Evolutionary conservation across 2,888 invertebrate species (phyloP), one percentile per base, ranked within the genome.

Genomic region (Lasioglossum calceatum): DNA sequence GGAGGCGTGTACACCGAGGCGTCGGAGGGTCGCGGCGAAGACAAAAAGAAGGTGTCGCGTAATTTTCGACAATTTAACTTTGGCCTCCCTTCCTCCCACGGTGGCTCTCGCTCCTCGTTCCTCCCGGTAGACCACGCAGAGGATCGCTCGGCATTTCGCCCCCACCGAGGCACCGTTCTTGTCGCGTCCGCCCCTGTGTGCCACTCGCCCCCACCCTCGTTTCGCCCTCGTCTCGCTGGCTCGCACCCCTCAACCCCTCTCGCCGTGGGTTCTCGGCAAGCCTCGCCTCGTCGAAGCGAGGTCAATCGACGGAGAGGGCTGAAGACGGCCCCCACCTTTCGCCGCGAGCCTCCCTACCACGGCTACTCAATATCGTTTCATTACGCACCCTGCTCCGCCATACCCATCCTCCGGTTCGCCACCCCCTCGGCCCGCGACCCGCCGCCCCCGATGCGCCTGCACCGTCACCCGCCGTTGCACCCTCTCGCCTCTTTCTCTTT

Each of bases 361-460:
- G 87, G 88, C 93, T 92, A 93, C 95, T 94, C 94, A 93, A 95
- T 94, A 94, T 94, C 95, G 95, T 95, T 95, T 95, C 94, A 95
- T 95, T 95, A 95, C 94, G 94, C 94, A 93, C 92, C 92, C 92
- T 91, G 90, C 91, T 91, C 87, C 92, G 82, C 90, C 90, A 85
- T 87, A 76, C 87, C 87, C 77, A 83, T 80, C 87, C 80, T 73
- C 79, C 79, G 27, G 58, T 42, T 74, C 86, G 27, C 64, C 32
- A 32, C 85, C 73, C 85, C 83, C 86, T 58, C 79, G 72, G 50
- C 87, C 79, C 83, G 64, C 50, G 72, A 47, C 85, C 85, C 82
- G 76, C 82, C 81, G 79, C 81, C 87, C 89, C 78, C 86, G 83
- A 82, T 80, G 79, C 79, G 81, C 87, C 79, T 87, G 83, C 85